A percentile compares a stretch with the other conserved stretches of the same genome.
These are phyloP conservation scores for Bursaphelenchus mucronatus DNA, from an alignment of 1,140 invertebrate genomes.

Conservation along the genomic window DNA sequence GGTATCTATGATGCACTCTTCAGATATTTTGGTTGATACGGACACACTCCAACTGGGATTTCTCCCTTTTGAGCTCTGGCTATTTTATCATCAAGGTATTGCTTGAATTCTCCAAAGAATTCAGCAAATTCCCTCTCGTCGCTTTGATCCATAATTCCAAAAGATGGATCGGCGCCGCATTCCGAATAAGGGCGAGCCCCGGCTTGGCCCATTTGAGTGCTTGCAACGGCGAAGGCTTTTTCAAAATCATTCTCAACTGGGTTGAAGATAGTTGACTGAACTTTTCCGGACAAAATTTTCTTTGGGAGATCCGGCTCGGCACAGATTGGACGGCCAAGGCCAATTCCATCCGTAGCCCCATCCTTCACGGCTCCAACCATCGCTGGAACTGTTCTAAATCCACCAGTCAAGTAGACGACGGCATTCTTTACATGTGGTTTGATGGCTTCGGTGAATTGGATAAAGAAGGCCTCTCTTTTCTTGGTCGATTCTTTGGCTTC, in stretches of 20 bases:
- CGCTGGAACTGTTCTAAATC: constrained; percentile 37
- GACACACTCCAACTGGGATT: no score
- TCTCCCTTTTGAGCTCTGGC: not conserved
- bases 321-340: constrained; percentile 39
- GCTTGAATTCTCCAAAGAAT: not conserved
- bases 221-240: not conserved
- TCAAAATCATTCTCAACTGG: constrained; percentile 4
- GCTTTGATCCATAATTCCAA: constrained; percentile 1
- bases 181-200: not conserved
- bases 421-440: constrained; percentile 18
- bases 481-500: constrained; percentile 38
- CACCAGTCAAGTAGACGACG: constrained; percentile 21
- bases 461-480: constrained; percentile 27
- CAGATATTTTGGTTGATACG: no score
- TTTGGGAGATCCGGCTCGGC: constrained; percentile 15
- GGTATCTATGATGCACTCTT: no score
- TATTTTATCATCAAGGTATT: not conserved
- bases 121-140: not conserved
- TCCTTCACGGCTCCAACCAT: constrained; percentile 41
- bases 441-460: constrained; percentile 14
- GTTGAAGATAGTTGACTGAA: not conserved
- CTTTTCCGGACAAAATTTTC: constrained; percentile 8
- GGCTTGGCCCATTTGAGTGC: constrained; percentile 17
- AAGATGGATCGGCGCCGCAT: constrained; percentile 1
- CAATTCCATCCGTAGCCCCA: constrained; percentile 40